phyloP scores from a whole-genome alignment of 2,113 vertebrate genomes.

The Bos javanicus region DNA sequence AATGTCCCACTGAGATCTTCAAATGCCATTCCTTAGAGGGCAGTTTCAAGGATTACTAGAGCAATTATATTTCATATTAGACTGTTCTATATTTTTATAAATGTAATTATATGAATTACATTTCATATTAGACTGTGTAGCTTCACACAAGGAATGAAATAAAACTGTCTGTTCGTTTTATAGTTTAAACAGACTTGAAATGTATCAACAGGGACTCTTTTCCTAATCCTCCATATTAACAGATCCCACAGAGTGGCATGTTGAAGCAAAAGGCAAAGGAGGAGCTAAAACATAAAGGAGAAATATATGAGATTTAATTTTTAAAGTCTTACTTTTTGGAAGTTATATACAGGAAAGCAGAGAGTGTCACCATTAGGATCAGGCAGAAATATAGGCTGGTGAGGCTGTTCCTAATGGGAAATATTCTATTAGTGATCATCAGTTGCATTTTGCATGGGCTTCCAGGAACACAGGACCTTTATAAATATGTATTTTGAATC shows the following conservation, averaged over 20 bases:
- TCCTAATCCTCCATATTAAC: not conserved
- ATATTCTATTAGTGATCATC: not conserved
- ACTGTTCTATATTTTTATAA: not conserved
- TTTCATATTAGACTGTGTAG: not conserved
- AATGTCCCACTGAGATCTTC: slow-evolving; percentile 19
- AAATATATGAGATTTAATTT: not conserved
- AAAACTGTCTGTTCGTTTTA: slow-evolving; percentile 5
- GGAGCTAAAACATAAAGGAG: not conserved
- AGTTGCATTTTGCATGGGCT: not conserved
- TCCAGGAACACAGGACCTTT: not conserved
- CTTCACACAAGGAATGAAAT: not conserved
- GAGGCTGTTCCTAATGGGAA: not conserved
- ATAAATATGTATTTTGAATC: not conserved
- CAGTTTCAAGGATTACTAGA: not conserved
- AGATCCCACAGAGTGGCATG: not conserved
- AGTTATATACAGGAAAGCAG: not conserved
- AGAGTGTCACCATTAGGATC: not conserved
- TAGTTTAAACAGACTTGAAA: not conserved
- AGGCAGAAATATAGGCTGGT: not conserved
- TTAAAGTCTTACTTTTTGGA: not conserved
- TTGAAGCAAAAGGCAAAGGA: not conserved
- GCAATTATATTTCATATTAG: slow-evolving; percentile 37
- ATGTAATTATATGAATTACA: not conserved
- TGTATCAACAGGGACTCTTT: not conserved
- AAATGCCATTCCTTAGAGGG: not conserved